Base-by-base conservation (phyloP, 2,113 vertebrate genomes). In the Pterocles gutturalis region DNA sequence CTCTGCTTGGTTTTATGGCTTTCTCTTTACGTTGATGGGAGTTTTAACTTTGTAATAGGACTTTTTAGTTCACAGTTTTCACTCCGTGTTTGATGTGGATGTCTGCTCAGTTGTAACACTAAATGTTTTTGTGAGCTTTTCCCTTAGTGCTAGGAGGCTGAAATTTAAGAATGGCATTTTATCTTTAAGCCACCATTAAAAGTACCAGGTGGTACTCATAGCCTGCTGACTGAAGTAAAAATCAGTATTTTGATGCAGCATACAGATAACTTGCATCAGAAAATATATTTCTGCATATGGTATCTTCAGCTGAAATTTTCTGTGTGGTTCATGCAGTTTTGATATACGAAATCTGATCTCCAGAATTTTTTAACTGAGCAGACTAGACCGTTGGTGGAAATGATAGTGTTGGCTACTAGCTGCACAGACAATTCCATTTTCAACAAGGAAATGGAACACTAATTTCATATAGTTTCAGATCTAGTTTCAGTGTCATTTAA, bases 61-160 rank as follows among this genome's bases (percentile, higher is more conserved):
- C 46, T 82, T 71, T 38, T 43, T 67, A 71, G 33, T 38, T 80
- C 83, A 38, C 48, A 19, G 0, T 53, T 87, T 75, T 85, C 26
- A 9, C 24, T 70, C 64, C 43, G 28, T 95, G 17, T 70, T 84
- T 91, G 54, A 45, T 91, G 67, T 72, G 21, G 61, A 54, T 79
- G 65, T 88, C 62, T 80, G 24, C 43, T 91, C 31, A 33, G 41
- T 77, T 91, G 34, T 80, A 83, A 76, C 66, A 67, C 53, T 64
- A 49, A 38, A 20, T 55, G 69, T 94, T 84, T 87, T 82, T 46
- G 75, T 93, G 53, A 45, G 70, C 57, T 92, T 94, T 88, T 87
- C 51, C 43, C 4, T 43, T 43, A 73, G 26, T 70, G 51, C 48
- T 62, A 26, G 46, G 41, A 75, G 38, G 54, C 48, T 78, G 77